A percentile compares a stretch with the other conserved stretches of the same genome.
These are phyloP conservation scores for Epirrita christyi DNA, from an alignment of 2,888 invertebrate genomes.

Conservation along the genomic window DNA sequence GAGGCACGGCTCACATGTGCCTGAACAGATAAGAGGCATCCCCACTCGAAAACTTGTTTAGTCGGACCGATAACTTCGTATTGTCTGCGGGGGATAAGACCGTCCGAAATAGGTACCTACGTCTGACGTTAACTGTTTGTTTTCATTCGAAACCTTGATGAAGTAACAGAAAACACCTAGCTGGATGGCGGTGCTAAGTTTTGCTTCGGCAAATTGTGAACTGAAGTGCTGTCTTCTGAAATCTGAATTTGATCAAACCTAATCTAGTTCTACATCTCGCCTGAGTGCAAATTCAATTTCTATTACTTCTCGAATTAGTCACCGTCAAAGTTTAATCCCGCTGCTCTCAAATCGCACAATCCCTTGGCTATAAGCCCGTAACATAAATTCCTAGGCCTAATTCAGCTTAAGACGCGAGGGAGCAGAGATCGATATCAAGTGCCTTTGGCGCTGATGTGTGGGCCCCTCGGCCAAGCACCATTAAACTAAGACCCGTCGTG, in stretches of 20 bases:
- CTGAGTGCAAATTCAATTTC: constrained; percentile 42
- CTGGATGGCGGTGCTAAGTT: constrained; percentile 8
- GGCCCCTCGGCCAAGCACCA: constrained; percentile 65
- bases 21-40: constrained; percentile 80
- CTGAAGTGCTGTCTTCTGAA: not conserved
- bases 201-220: constrained; percentile 4
- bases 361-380: constrained; percentile 60
- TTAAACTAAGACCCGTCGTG: constrained; percentile 60
- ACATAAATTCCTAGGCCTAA: constrained; percentile 77
- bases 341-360: constrained; percentile 48
- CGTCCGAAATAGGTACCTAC: constrained; percentile 38
- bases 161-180: constrained; percentile 19
- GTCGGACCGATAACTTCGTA: constrained; percentile 74
- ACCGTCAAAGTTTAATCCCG: constrained; percentile 52
- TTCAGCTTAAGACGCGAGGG: constrained; percentile 78
- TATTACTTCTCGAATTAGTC: constrained; percentile 49
- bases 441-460: constrained; percentile 74
- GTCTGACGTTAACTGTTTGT: constrained; percentile 48
- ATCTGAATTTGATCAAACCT: not conserved
- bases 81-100: constrained; percentile 70
- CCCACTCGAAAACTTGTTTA: constrained; percentile 81
- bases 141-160: constrained; percentile 36
- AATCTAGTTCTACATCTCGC: constrained; percentile 3
- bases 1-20: constrained; percentile 79
- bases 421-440: constrained; percentile 82